phyloP scores from a whole-genome alignment of 2,888 invertebrate species.

The Mythimna albipuncta region DNA sequence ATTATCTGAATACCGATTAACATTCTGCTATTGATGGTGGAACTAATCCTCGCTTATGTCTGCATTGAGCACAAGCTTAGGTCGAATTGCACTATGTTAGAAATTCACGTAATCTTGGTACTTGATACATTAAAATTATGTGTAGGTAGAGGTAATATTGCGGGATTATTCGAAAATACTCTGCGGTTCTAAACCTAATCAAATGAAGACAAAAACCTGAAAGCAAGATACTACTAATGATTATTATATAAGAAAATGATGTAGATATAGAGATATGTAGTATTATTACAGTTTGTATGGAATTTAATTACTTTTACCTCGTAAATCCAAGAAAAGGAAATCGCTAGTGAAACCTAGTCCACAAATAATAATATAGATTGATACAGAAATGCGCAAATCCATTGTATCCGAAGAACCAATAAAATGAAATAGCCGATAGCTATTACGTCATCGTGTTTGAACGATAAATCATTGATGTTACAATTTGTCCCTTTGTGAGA shows the following conservation, averaged over 20 bases:
- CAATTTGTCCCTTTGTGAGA: slow-evolving; percentile 48
- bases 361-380: slow-evolving; percentile 31
- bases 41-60: slow-evolving; percentile 40
- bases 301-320: background rate
- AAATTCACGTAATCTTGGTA: slow-evolving; percentile 7
- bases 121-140: background rate
- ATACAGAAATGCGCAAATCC: slow-evolving; percentile 45
- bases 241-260: too few relatives aligned
- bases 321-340: background rate
- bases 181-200: too few relatives aligned
- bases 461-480: slow-evolving; percentile 57
- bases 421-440: slow-evolving; percentile 55
- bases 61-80: slow-evolving; percentile 34
- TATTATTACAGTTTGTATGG: background rate
- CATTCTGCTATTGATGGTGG: slow-evolving; percentile 43
- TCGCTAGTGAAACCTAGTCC: background rate
- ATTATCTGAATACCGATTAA: slow-evolving; percentile 51
- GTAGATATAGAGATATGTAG: background rate
- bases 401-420: slow-evolving; percentile 40
- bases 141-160: too few relatives aligned
- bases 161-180: too few relatives aligned
- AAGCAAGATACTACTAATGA: too few relatives aligned
- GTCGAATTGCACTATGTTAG: slow-evolving; percentile 8
- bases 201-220: too few relatives aligned
- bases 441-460: slow-evolving; percentile 54